A percentile compares a stretch with the other conserved stretches of the same genome.
Evolutionary conservation across 92 coral and sea anemone species (phyloP).

Genomic region (Pocillopora grandis): DNA sequence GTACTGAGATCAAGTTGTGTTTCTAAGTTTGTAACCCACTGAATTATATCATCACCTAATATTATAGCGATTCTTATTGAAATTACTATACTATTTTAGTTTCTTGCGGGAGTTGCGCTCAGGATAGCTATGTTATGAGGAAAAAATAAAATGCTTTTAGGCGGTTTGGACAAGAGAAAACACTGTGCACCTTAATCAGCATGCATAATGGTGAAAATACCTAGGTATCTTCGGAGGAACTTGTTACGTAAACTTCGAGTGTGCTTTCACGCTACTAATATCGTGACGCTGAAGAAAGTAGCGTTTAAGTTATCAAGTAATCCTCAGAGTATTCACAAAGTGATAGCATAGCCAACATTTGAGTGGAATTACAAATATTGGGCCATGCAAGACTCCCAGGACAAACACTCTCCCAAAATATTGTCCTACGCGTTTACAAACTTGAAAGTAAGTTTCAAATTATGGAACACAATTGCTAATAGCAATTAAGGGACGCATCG

Average conservation of each 20-base stretch:
- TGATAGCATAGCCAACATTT: slow-evolving; percentile 37
- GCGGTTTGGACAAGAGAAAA: neutral
- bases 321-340: slow-evolving; percentile 40
- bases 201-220: slow-evolving; percentile 10
- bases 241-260: neutral
- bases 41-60: too few relatives aligned
- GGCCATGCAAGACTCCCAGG: slow-evolving; percentile 26
- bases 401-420: slow-evolving; percentile 30
- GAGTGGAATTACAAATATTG: slow-evolving; percentile 52
- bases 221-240: slow-evolving; percentile 19
- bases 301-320: slow-evolving; percentile 20
- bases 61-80: too few relatives aligned
- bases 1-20: too few relatives aligned
- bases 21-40: too few relatives aligned
- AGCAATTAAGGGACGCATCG: neutral
- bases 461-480: neutral
- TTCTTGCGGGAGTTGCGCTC: too few relatives aligned
- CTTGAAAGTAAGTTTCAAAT: neutral
- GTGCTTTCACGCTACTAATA: neutral
- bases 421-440: slow-evolving; percentile 12
- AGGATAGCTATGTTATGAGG: neutral
- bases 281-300: neutral
- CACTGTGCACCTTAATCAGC: neutral
- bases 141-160: neutral
- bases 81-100: too few relatives aligned